Evolutionary conservation across 2,888 invertebrate species (phyloP), one percentile per base, ranked within the genome.

Genomic region (Drosophila emarginata): DNA sequence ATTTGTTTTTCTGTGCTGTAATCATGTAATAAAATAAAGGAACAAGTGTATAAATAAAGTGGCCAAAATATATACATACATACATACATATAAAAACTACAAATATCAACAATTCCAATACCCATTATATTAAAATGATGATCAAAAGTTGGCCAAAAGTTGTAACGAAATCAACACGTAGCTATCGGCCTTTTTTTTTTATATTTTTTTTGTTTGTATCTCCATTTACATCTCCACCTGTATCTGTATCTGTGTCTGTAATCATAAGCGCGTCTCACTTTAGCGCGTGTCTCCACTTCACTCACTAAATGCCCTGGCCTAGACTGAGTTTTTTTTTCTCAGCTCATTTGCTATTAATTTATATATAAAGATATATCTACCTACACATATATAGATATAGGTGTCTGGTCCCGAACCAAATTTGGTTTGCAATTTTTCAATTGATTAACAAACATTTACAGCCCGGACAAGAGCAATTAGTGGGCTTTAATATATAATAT

Each of bases 251-350:
- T 51, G 54, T 58, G 67, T 74, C 74, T 73, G 67, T 58, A 61
- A 73, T 72, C 67, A 74, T 59, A 65, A 57, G 37, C 73, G 72
- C 74, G 64, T 62, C 64, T 59, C 56, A 75, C 62, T 75, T 69
- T 57, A 75, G 82, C 87, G 82, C 80, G 79, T 81, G 84, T 80
- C 87, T 80, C 50, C 57, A 36, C 64, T 66, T 67, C 62, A 45
- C 21, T 45, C 9, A 18, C 15, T 60, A 71, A 67, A 73, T 60
- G 73, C 67, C 61, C 73, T 72, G 73, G 62, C 39, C 45, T 39
- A 40, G 26, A 54, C 67, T 26, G 56, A 60, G 54, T 65, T 56
- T 62, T 2, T 56, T 51, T 64, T 57, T 51, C 56, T 70, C 54
- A 71, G 69, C 56, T 57, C 63, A 56, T 69, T 53, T 61, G 53